phyloP scores from a whole-genome alignment of 1,140 invertebrate genomes.

The Drosophila takahashii region DNA sequence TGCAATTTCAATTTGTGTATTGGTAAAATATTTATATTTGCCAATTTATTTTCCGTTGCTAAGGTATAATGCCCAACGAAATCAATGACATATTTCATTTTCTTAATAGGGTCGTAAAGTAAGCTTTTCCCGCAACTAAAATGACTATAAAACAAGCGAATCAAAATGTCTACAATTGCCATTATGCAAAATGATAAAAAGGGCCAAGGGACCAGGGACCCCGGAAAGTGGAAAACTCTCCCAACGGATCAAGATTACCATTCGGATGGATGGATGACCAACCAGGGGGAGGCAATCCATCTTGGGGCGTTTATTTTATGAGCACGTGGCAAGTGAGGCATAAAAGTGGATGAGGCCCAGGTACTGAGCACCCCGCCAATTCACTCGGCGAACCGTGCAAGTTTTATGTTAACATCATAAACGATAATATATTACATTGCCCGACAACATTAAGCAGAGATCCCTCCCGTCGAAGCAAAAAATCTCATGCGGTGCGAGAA shows the following conservation, averaged over 20 bases:
- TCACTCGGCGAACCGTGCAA: conserved; percentile 55
- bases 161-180: conserved; percentile 59
- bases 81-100: conserved; percentile 57
- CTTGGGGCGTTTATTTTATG: conserved; percentile 71
- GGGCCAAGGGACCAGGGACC: not conserved
- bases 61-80: conserved; percentile 5
- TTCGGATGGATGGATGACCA: conserved; percentile 27
- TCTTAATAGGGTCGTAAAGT: conserved; percentile 49
- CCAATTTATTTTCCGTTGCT: no score
- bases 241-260: conserved; percentile 40
- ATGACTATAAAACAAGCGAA: conserved; percentile 62
- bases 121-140: conserved; percentile 34
- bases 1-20: no score
- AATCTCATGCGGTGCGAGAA: conserved; percentile 44
- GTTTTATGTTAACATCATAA: conserved; percentile 77
- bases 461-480: conserved; percentile 18
- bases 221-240: not conserved
- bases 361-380: conserved; percentile 24
- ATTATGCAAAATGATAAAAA: conserved; percentile 60
- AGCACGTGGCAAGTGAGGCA: conserved; percentile 66
- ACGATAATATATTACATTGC: conserved; percentile 74
- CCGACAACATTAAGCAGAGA: conserved; percentile 52
- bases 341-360: conserved; percentile 58
- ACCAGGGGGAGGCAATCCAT: conserved; percentile 55
- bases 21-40: not conserved